phyloP scores from a whole-genome alignment of 2,888 invertebrate species.

The Listrodromus nycthemerus region DNA sequence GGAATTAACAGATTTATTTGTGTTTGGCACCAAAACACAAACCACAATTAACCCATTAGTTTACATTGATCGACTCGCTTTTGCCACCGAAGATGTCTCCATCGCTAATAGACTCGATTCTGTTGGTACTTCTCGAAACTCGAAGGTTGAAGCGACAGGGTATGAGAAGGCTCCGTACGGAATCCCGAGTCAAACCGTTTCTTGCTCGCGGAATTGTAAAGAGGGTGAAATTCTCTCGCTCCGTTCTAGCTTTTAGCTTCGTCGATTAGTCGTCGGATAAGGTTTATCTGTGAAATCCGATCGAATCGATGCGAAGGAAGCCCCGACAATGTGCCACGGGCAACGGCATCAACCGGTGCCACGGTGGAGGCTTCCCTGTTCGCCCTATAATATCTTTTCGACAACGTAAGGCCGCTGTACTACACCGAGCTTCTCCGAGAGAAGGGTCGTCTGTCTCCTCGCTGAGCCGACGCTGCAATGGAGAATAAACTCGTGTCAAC shows the following conservation, averaged over 20 bases:
- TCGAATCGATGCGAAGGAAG: slow-evolving; percentile 62
- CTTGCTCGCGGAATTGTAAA: slow-evolving; percentile 4
- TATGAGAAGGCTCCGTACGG: not conserved
- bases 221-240: slow-evolving; percentile 13
- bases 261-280: slow-evolving; percentile 51
- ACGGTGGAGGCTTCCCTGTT: slow-evolving; percentile 21
- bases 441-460: slow-evolving; percentile 6
- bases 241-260: slow-evolving; percentile 27
- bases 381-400: not conserved
- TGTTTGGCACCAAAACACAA: no score
- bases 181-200: not conserved
- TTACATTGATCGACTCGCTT: no score
- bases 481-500: not conserved
- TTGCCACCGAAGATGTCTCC: no score
- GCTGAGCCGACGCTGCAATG: not conserved
- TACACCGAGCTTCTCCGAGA: not conserved
- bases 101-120: not conserved
- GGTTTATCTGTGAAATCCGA: slow-evolving; percentile 63
- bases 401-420: not conserved
- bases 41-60: no score
- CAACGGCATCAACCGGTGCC: slow-evolving; percentile 6
- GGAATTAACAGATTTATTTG: no score
- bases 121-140: not conserved
- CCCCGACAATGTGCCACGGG: slow-evolving; percentile 35
- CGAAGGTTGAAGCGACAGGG: not conserved